Evolutionary conservation across 2,888 invertebrate genomes (phyloP), one percentile per base, ranked within the genome.

Genomic region (Andricus curvator): DNA sequence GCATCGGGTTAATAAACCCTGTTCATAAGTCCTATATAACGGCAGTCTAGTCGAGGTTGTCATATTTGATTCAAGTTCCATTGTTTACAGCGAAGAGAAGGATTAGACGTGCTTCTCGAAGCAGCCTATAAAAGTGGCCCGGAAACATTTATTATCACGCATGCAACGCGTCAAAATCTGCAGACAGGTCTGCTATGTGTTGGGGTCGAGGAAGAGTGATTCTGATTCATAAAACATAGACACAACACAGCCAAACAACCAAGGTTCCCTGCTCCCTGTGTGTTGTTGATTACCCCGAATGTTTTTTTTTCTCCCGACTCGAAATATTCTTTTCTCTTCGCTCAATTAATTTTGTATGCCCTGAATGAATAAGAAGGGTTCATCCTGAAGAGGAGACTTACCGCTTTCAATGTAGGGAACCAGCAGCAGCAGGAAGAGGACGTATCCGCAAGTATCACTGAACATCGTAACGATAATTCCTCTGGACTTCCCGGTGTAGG

Each of bases 321-420:
- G 20, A 64, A 15, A 20, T 62, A 60, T 29, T 20, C 67, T 44
- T 41, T 66, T 48, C 22, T 15, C 48, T 17, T 66, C 41, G 44
- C 17, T 66, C 2, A 51, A 56, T 76, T 56, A 65, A 17, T 62
- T 15, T 66, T 20, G 5, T 11, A 13, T 62, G 4, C 4, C 15
- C 25, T 25, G 62, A 62, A 25, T 62, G 5, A 25, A 22, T 62
- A 4, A 62, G 48, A 56, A 56, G 56, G 56, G 22, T 22, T 25
- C 15, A 44, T 79, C 29, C 41, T 60, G n/a, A 67, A 41, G 17
- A 62, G 17, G 15, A n/a, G 48, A 94, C 95, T 95, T 91, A 96
- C 96, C 95, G 93, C 95, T 95, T 93, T 95, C 95, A 92, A 95
- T 95, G 93, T 95, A 95, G 89, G 95, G 95, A 91, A 95, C 94